Evolutionary conservation across 2,888 invertebrate species (phyloP), one percentile per base, ranked within the genome.

Genomic region (Molorchus minor): DNA sequence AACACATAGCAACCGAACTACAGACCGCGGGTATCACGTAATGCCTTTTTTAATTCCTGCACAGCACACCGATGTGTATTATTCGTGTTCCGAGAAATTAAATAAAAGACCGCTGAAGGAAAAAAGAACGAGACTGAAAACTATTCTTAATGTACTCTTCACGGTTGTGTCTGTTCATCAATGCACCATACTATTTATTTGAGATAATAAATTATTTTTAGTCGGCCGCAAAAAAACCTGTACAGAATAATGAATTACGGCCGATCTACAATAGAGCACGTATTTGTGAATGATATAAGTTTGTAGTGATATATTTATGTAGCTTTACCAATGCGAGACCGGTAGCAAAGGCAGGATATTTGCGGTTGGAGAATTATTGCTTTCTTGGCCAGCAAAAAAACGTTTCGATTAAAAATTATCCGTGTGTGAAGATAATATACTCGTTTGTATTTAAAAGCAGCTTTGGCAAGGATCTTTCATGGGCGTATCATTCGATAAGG

Each of bases 321-420:
- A 56, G 53, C 58, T 53, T 61, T 58, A 55, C 53, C 40, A 59
- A 61, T 54, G 64, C 45, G 51, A 56, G 53, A 58, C 62, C 62
- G 49, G 59, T 57, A 58, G 61, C 56, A 40, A 52, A 52, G 47
- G 58, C 64, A 62, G 62, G 62, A 65, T 62, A 65, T 65, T 65
- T 65, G 65, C 62, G 65, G 65, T 65, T 44, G 49, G 53, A 59
- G 49, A 47, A 51, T 62, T 60, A 65, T 64, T 62, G 58, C 60
- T 58, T 60, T 65, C 61, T 59, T 56, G 54, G 19, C 19, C 38
- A 44, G 20, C 33, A 33, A 45, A 60, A 60, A 63, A 63, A 57
- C 30, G 44, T 44, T 46, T 63, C 56, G 59, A 60, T 63, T 63
- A 55, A 63, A 55, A 63, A 58, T 52, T 46, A 45, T 30, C 29